phyloP scores from a whole-genome alignment of 2,113 vertebrate genomes.

The Cavia aperea region DNA sequence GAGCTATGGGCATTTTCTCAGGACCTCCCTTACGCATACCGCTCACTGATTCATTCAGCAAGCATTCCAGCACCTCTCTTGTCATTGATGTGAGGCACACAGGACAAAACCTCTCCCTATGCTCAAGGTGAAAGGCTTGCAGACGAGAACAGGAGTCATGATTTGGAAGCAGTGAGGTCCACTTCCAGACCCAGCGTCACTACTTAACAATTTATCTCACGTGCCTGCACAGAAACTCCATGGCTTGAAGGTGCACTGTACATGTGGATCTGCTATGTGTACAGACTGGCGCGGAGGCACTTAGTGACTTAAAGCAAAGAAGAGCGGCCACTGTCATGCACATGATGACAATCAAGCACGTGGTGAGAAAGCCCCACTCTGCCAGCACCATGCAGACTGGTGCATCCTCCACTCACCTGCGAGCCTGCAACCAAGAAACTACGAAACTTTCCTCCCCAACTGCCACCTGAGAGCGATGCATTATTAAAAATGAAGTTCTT shows the following conservation, averaged over 20 bases:
- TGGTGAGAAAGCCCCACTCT: neutral
- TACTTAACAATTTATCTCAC: neutral
- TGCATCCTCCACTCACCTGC: neutral
- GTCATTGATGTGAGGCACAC: neutral
- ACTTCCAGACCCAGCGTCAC: neutral
- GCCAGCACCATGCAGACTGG: neutral
- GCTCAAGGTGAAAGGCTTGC: neutral
- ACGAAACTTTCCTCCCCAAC: neutral
- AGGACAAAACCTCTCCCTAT: neutral
- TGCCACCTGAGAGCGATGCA: neutral
- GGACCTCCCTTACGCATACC: too few species aligned
- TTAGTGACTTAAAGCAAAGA: neutral
- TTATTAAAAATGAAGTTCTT: constrained; percentile 26
- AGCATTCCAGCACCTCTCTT: neutral
- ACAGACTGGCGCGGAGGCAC: neutral
- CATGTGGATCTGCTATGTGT: neutral
- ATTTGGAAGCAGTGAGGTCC: neutral
- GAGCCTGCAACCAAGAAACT: neutral
- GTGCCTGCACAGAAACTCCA: neutral
- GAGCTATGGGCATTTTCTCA: neutral
- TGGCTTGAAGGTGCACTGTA: neutral
- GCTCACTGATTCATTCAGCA: neutral
- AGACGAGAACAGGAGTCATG: neutral
- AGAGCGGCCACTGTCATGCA: neutral
- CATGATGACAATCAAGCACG: fast-evolving